Percentiles rank a stretch among this genome's conserved stretches.
These are phyloP conservation scores for Grallaria varia DNA, from an alignment of 2,113 vertebrate species.

Conservation along the genomic window DNA sequence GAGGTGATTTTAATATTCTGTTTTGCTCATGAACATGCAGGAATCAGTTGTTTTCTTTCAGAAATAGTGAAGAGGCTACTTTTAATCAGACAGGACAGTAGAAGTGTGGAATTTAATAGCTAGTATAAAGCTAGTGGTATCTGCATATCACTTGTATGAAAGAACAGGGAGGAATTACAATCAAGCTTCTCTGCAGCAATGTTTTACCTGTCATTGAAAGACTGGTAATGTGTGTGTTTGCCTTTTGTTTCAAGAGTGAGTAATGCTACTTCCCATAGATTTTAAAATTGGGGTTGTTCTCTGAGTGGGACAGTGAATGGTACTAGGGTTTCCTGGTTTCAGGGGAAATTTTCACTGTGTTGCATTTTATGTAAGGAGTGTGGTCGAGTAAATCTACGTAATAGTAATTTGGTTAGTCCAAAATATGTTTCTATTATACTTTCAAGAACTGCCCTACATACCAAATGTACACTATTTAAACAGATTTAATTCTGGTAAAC, in stretches of 20 bases:
- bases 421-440: neutral
- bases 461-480: neutral
- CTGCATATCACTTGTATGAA: neutral
- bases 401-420: neutral
- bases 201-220: neutral
- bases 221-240: neutral
- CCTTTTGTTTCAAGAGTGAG: neutral
- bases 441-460: neutral
- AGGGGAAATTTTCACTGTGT: neutral
- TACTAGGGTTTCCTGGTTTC: neutral
- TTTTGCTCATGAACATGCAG: neutral
- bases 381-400: neutral
- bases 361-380: neutral
- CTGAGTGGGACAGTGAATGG: neutral
- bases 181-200: neutral
- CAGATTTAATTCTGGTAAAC: neutral
- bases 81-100: neutral
- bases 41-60: neutral
- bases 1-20: neutral
- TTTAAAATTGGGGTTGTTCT: neutral
- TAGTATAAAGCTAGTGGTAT: neutral
- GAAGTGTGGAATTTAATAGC: neutral
- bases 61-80: neutral
- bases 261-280: neutral
- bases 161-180: neutral